Percentiles rank a stretch among this genome's conserved stretches.
Conservation (phyloP, 1,140 invertebrate genomes). For the Papilio polyxenes region DNA sequence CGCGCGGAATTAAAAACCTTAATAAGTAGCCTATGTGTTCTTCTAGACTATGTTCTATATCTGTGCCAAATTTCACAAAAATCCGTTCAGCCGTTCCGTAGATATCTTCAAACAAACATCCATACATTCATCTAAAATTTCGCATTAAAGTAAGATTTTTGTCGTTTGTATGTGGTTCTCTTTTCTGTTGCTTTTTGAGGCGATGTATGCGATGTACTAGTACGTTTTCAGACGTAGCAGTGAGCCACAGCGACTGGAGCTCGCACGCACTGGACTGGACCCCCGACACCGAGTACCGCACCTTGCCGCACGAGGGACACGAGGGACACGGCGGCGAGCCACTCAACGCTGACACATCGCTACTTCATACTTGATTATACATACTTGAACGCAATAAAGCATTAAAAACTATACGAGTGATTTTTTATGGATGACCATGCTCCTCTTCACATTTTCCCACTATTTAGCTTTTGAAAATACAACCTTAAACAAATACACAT, state of each 20-base stretch:
- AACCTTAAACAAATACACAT: too few relatives aligned
- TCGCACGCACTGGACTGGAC: constrained; percentile 25
- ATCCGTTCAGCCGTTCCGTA: too few relatives aligned
- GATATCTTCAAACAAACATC: too few relatives aligned
- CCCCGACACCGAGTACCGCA: constrained; percentile 29
- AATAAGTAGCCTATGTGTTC: too few relatives aligned
- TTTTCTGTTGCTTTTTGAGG: background rate
- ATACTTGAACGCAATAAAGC: background rate
- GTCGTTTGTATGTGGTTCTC: too few relatives aligned
- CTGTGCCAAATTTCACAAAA: too few relatives aligned
- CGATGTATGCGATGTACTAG: background rate
- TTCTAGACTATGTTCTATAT: too few relatives aligned
- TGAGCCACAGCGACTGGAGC: background rate
- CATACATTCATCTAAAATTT: too few relatives aligned
- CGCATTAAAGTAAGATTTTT: too few relatives aligned
- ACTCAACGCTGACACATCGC: background rate
- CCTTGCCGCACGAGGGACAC: constrained; percentile 2
- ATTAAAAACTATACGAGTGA: background rate
- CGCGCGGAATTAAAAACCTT: too few relatives aligned
- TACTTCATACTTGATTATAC: background rate
- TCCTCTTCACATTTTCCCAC: background rate
- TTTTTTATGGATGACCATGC: background rate
- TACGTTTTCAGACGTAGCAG: background rate
- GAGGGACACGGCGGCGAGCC: background rate
- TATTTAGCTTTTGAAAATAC: too few relatives aligned